Conservation (phyloP, 2,888 invertebrate species). For the Homarus gammarus region DNA sequence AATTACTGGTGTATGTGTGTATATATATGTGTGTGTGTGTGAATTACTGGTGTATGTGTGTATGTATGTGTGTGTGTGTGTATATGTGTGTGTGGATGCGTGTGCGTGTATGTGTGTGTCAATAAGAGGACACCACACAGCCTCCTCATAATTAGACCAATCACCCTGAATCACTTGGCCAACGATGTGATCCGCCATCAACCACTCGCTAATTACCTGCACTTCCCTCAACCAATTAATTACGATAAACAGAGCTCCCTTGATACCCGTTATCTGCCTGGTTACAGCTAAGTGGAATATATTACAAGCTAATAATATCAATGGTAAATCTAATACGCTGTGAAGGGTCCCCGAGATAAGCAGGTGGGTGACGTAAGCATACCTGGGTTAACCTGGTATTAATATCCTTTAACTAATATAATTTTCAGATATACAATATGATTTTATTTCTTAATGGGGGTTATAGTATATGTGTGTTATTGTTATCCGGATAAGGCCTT, state of each 20-base stretch:
- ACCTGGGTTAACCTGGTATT: too few relatives aligned
- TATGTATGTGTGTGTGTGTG: neutral
- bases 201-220: neutral
- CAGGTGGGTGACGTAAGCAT: neutral
- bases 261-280: conserved; percentile 5
- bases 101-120: neutral
- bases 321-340: neutral
- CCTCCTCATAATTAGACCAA: neutral
- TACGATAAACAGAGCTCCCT: neutral
- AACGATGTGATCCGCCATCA: neutral
- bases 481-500: too few relatives aligned
- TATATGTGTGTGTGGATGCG: neutral
- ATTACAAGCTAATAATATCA: neutral
- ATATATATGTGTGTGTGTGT: neutral
- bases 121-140: neutral
- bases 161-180: neutral
- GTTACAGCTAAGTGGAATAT: neutral
- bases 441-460: too few relatives aligned
- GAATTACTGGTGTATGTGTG: neutral
- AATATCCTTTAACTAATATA: too few relatives aligned
- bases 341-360: too few relatives aligned
- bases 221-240: neutral
- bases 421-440: too few relatives aligned
- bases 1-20: conserved; percentile 1
- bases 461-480: too few relatives aligned